A percentile compares a stretch with the other conserved stretches of the same genome.
These are phyloP conservation scores for Sussaba pulchella DNA, from an alignment of 2,888 invertebrate species.

Conservation along the genomic window DNA sequence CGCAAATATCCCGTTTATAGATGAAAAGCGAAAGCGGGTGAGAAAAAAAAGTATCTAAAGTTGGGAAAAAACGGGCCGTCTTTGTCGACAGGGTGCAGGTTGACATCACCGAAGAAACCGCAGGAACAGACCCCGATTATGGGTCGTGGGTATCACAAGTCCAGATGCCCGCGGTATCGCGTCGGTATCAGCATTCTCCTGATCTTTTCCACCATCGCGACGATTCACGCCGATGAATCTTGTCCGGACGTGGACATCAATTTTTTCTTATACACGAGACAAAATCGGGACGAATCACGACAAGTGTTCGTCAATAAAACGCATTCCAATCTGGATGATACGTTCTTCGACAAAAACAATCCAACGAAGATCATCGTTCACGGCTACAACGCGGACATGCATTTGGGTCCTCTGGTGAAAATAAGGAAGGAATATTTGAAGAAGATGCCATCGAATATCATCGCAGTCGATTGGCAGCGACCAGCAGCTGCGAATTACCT, in stretches of 20 bases:
- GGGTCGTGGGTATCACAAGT: constrained; percentile 25
- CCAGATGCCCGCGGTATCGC: constrained; percentile 31
- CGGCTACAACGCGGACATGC: constrained; percentile 89
- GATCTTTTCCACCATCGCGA: constrained; percentile 61
- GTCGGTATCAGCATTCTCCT: constrained; percentile 53
- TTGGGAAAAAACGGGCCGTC: constrained; percentile 48
- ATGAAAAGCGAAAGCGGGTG: background rate
- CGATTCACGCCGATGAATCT: constrained; percentile 74
- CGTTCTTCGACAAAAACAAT: constrained; percentile 84
- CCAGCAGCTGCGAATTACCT: constrained; percentile 87
- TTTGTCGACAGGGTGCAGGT: constrained; percentile 64
- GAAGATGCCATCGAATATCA: constrained; percentile 86
- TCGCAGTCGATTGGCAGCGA: constrained; percentile 88
- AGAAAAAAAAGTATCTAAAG: constrained; percentile 15
- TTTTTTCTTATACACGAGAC: constrained; percentile 86
- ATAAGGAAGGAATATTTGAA: constrained; percentile 87
- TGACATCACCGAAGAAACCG: constrained; percentile 31
- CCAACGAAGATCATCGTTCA: constrained; percentile 89
- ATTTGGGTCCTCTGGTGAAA: constrained; percentile 85
- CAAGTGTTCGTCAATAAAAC: constrained; percentile 84
- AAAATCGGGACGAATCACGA: constrained; percentile 85
- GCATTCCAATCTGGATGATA: constrained; percentile 86
- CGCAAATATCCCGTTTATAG: constrained; percentile 3
- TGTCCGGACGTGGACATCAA: constrained; percentile 87
- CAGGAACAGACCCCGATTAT: constrained; percentile 43